These are phyloP conservation scores for Tetragnatha versicolor DNA, from an alignment of 1,140 invertebrate genomes.

Conservation along the genomic window DNA sequence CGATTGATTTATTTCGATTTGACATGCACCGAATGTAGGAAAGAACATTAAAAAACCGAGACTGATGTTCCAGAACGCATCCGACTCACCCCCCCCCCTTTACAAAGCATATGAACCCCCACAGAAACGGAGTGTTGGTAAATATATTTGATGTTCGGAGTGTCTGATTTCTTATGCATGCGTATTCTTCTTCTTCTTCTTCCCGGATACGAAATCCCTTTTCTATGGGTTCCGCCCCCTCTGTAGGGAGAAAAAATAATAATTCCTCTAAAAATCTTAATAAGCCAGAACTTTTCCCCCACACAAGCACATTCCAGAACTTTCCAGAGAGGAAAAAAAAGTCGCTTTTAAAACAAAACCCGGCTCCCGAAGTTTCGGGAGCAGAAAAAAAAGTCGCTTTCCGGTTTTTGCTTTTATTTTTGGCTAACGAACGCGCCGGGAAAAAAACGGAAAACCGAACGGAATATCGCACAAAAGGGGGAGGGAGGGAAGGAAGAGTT, in stretches of 20 bases:
- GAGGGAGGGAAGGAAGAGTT: not conserved
- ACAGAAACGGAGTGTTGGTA: no score
- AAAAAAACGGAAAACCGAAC: not conserved
- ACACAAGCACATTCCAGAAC: not conserved
- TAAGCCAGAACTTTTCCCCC: not conserved
- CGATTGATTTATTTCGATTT: no score
- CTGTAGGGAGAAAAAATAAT: not conserved
- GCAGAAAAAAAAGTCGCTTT: not conserved
- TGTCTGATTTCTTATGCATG: slow-evolving; percentile 2
- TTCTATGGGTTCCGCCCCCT: slow-evolving; percentile 14
- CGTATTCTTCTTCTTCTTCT: not conserved
- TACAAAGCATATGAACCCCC: no score
- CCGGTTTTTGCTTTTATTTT: not conserved
- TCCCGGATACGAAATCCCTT: not conserved
- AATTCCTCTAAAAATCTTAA: slow-evolving; percentile 27
- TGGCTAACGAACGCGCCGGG: not conserved
- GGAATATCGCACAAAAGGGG: not conserved
- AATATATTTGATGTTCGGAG: no score
- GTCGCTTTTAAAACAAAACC: not conserved
- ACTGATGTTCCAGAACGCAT: no score
- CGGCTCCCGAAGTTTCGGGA: not conserved
- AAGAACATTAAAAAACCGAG: no score
- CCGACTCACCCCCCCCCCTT: no score
- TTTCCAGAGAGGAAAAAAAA: not conserved
- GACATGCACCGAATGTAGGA: no score